phyloP scores from a whole-genome alignment of 2,888 invertebrate genomes.

The Caprella mutica region DNA sequence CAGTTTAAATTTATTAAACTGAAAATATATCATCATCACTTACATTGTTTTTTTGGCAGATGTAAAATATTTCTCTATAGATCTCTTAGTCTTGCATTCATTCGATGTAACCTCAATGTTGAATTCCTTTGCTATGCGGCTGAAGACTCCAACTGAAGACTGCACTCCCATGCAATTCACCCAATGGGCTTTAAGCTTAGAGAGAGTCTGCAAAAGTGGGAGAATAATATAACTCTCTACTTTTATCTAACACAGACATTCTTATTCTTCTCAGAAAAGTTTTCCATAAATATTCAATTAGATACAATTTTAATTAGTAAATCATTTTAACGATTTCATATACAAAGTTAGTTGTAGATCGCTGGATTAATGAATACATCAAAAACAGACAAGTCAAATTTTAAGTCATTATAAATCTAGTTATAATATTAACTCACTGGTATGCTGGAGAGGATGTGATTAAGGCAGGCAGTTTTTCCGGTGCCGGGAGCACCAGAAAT shows the following conservation, averaged over 20 bases:
- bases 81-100: not conserved
- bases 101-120: too few relatives aligned
- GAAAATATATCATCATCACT: too few relatives aligned
- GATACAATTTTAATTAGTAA: too few relatives aligned
- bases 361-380: conserved; percentile 35
- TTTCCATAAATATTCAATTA: too few relatives aligned
- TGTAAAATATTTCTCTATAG: not conserved
- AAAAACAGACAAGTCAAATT: not conserved
- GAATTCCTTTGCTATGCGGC: conserved; percentile 61
- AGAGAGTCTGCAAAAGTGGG: not conserved
- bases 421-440: conserved; percentile 44
- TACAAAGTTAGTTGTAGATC: too few relatives aligned
- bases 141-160: conserved; percentile 68
- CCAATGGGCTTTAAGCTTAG: conserved; percentile 45
- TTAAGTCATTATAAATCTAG: not conserved
- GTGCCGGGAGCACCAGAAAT: conserved; percentile 96
- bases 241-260: too few relatives aligned
- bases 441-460: conserved; percentile 55
- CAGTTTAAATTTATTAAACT: too few relatives aligned
- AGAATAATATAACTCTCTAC: too few relatives aligned
- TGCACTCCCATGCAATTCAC: conserved; percentile 82
- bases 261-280: too few relatives aligned
- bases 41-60: not conserved
- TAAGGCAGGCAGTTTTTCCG: conserved; percentile 83
- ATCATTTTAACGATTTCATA: too few relatives aligned